Conservation (phyloP, 2,113 vertebrate species). For the Ageneiosus marmoratus region DNA sequence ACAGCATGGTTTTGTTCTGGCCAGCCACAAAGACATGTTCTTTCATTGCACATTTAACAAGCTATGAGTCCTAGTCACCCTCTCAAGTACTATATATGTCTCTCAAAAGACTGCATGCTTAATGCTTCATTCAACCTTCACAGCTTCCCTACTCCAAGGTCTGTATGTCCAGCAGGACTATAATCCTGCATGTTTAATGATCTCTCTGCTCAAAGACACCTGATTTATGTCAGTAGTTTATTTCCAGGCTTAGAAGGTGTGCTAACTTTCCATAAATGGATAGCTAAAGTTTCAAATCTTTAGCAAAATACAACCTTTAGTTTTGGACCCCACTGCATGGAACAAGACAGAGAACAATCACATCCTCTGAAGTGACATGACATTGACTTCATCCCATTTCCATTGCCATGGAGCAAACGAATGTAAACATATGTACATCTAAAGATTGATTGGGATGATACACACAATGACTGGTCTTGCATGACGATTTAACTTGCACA, state of each 20-base stretch:
- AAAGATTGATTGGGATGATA: neutral
- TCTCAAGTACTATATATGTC: neutral
- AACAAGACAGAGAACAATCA: constrained; percentile 4
- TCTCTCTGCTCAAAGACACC: neutral
- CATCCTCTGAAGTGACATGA: neutral
- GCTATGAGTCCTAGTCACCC: neutral
- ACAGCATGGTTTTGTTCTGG: constrained; percentile 1
- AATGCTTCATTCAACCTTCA: neutral
- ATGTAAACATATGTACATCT: neutral
- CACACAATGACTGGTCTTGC: neutral
- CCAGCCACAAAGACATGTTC: neutral
- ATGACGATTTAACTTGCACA: neutral
- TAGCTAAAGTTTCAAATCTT: constrained; percentile 46
- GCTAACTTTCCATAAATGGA: neutral
- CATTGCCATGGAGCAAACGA: constrained; percentile 16
- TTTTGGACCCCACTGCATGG: constrained; percentile 10
- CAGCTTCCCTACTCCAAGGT: constrained; percentile 1
- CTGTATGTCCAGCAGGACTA: neutral
- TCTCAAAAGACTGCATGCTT: neutral
- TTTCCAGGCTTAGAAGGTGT: neutral
- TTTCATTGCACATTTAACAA: neutral
- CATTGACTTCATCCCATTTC: constrained; percentile 31
- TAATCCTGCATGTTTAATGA: neutral
- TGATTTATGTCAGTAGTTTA: neutral
- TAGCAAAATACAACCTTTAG: constrained; percentile 30